Conservation (phyloP, 2,888 invertebrate species). For the Dascillus cervinus region DNA sequence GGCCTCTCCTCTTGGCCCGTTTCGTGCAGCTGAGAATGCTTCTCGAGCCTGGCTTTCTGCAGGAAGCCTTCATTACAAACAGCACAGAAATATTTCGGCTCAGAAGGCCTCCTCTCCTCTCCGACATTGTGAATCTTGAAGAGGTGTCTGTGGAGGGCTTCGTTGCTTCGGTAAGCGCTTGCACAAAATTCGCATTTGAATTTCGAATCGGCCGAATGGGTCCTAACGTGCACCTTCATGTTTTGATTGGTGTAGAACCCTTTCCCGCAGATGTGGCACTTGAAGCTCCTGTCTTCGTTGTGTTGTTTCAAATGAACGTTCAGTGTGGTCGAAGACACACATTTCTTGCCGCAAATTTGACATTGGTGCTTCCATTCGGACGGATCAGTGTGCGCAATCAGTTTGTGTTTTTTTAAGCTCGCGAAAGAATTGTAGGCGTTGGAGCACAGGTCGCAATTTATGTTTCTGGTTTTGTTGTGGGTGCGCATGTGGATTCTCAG, state of each 20-base stretch:
- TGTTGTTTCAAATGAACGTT: slow-evolving; percentile 5
- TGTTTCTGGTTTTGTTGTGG: slow-evolving; percentile 1
- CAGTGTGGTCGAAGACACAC: slow-evolving; percentile 2
- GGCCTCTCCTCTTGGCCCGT: slow-evolving; percentile 3
- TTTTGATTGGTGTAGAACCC: slow-evolving; percentile 7
- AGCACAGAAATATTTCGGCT: slow-evolving; percentile 2
- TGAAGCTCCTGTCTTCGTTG: slow-evolving; percentile 5
- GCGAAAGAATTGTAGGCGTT: slow-evolving; percentile 3
- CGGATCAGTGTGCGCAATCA: slow-evolving; percentile 5
- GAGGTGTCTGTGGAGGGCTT: slow-evolving; percentile 4
- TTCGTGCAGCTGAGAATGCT: slow-evolving; percentile 2
- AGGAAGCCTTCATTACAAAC: slow-evolving; percentile 2
- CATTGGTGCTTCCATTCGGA: slow-evolving; percentile 6
- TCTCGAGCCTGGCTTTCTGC: slow-evolving; percentile 3
- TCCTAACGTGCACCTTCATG: slow-evolving; percentile 2
- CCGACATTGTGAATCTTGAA: slow-evolving; percentile 4
- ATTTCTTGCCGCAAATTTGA: slow-evolving; percentile 1
- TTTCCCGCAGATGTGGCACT: slow-evolving; percentile 4
- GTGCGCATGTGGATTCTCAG: slow-evolving; percentile 2
- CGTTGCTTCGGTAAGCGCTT: slow-evolving; percentile 3
- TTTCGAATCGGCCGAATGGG: slow-evolving; percentile 2
- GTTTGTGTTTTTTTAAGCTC: slow-evolving; percentile 3
- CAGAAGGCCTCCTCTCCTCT: slow-evolving; percentile 1
- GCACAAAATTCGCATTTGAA: slow-evolving; percentile 5
- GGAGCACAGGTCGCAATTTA: slow-evolving; percentile 3